Percentiles rank a stretch among this genome's conserved stretches.
These are phyloP conservation scores for Podiceps cristatus DNA, from an alignment of 2,113 vertebrate species.

Conservation along the genomic window DNA sequence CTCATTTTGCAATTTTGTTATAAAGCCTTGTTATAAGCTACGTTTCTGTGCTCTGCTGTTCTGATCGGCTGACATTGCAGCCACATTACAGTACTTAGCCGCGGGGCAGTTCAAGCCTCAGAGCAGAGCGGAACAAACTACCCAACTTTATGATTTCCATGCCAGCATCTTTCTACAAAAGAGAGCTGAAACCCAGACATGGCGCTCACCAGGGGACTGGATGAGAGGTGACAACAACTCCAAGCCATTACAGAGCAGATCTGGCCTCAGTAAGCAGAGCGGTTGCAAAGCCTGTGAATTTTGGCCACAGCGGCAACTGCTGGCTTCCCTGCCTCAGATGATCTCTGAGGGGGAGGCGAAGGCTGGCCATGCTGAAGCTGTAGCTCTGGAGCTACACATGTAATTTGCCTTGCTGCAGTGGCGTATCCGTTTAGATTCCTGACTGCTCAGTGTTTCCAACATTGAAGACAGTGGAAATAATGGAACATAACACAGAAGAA, in stretches of 20 bases:
- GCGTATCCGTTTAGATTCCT: neutral
- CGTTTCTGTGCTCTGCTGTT: neutral
- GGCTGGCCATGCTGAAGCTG: neutral
- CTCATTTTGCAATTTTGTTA: neutral
- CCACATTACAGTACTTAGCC: no score
- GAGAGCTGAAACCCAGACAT: neutral
- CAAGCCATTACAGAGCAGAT: neutral
- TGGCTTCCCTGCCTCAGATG: neutral
- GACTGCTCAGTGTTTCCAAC: neutral
- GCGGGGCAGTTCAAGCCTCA: neutral
- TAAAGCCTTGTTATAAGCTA: neutral
- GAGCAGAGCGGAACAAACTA: neutral
- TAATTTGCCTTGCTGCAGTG: neutral
- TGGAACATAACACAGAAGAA: neutral
- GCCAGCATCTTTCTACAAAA: neutral
- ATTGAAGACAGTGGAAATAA: neutral
- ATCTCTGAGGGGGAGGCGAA: neutral
- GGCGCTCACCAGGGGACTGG: accelerated
- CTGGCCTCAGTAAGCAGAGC: neutral
- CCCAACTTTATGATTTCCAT: neutral
- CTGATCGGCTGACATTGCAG: neutral
- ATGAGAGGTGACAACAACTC: neutral
- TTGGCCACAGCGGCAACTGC: neutral
- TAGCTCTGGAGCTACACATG: neutral
- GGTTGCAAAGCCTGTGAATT: neutral